Conservation (phyloP, 1,140 invertebrate genomes). For the Brachionus manjavacas region DNA sequence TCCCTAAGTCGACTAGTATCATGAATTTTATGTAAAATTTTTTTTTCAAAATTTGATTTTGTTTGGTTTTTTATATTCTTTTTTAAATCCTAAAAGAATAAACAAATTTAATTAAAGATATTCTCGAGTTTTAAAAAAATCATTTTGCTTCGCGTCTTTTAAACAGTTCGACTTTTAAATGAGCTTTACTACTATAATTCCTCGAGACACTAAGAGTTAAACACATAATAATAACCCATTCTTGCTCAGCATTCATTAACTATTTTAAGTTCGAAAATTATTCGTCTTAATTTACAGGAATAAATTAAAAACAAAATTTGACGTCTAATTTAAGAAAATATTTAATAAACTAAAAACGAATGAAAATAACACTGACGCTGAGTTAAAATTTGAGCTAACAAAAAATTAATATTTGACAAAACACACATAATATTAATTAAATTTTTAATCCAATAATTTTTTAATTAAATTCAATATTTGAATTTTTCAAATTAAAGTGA, state of each 20-base stretch:
- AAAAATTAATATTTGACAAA: constrained; percentile 1
- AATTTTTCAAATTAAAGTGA: not conserved
- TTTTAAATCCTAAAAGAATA: not conserved
- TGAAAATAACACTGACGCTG: not conserved
- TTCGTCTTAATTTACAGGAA: not conserved
- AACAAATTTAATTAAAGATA: not conserved
- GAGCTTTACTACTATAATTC: not conserved
- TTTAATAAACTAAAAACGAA: not conserved
- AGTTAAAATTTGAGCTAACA: not conserved
- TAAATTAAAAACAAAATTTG: not conserved
- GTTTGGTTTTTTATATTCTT: not conserved
- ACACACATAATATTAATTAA: not conserved
- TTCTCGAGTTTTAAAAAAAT: not conserved
- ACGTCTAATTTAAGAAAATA: not conserved
- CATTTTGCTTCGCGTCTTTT: not conserved
- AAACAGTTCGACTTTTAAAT: not conserved
- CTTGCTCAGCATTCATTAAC: not conserved
- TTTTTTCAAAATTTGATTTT: not conserved
- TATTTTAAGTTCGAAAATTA: not conserved
- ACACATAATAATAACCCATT: not conserved
- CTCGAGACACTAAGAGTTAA: not conserved
- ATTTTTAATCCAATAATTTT: constrained; percentile 6
- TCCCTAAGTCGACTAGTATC: not conserved
- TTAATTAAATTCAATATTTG: not conserved
- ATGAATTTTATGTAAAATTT: not conserved